Evolutionary conservation across 2,797 vertebrate species (phyloP), one percentile per base, ranked within the genome.

Genomic region (Schizopygopsis malacanthus): DNA sequence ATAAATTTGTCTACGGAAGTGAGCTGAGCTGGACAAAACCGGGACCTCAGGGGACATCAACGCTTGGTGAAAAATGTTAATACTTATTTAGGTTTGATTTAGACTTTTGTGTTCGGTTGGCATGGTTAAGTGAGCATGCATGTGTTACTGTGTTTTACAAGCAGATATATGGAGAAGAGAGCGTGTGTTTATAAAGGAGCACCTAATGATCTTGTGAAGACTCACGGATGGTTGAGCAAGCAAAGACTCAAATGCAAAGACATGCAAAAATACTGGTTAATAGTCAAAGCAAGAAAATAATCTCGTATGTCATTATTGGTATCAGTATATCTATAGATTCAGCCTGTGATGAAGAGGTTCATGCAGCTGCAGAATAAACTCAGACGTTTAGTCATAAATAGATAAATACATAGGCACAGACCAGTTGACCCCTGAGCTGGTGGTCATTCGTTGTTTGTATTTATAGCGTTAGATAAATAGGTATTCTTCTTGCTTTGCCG

Each of bases 351-450:
- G 2, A 67, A 70, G 63, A 10, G 37, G 22, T n/a, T 22, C 65
- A 1, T 81, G 39, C 20, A 18, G 47, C 47, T 4, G 47, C 11
- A 4, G 43, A 41, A 81, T 81, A 6, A 54, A 20, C 59, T 33
- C 15, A 1, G 13, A 16, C 4, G 6, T 20, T 70, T 15, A 41
- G 7, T 56, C 67, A n/a, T 50, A 39, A 69, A 39, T 25, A n/a
- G 69, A 43, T 67, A 16, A 67, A 86, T 50, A 75, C 89, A 88
- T 87, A 72, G 90, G 94, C 87, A 86, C 91, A 88, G 92, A 94
- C 39, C 39, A 28, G 84, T 93, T 11, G 83, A 90, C 85, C 94
- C 93, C 70, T 92, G 93, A 83, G 75, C 86, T 86, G 92, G 94
- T 94, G 94, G 94, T 94, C 91, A 91, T 92, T 71, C 7, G 79